phyloP scores from a whole-genome alignment of 1,140 invertebrate species.

The Pseudomyrmex sp. region DNA sequence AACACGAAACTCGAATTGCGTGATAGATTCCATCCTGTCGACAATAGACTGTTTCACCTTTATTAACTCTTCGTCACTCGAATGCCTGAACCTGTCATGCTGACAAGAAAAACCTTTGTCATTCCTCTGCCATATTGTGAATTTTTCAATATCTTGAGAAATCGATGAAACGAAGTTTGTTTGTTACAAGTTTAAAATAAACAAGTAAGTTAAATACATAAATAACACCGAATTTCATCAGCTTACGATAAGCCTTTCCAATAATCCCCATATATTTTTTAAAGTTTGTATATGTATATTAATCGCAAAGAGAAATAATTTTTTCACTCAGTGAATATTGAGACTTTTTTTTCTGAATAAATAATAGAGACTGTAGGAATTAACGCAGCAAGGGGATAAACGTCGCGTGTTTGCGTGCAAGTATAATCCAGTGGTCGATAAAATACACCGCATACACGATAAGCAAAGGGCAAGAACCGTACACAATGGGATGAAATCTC shows the following conservation, averaged over 20 bases:
- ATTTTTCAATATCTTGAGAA: conserved; percentile 4
- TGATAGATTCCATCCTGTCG: conserved; percentile 58
- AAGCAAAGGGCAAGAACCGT: conserved; percentile 55
- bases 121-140: conserved; percentile 13
- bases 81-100: conserved; percentile 12
- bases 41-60: conserved; percentile 43
- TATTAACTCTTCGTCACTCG: conserved; percentile 45
- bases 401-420: conserved; percentile 50
- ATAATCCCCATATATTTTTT: background rate
- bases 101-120: conserved; percentile 13
- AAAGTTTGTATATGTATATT: background rate
- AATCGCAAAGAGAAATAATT: background rate
- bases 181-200: no score
- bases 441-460: conserved; percentile 33
- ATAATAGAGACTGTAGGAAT: conserved; percentile 41
- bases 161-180: background rate
- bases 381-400: conserved; percentile 48
- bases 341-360: conserved; percentile 42
- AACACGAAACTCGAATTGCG: conserved; percentile 50
- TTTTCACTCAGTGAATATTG: background rate
- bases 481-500: conserved; percentile 29
- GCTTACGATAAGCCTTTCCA: no score
- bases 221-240: background rate
- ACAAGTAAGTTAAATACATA: background rate
- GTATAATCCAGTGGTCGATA: conserved; percentile 53